phyloP scores from a whole-genome alignment of 2,113 vertebrate genomes.

The Pelodiscus sinensis region DNA sequence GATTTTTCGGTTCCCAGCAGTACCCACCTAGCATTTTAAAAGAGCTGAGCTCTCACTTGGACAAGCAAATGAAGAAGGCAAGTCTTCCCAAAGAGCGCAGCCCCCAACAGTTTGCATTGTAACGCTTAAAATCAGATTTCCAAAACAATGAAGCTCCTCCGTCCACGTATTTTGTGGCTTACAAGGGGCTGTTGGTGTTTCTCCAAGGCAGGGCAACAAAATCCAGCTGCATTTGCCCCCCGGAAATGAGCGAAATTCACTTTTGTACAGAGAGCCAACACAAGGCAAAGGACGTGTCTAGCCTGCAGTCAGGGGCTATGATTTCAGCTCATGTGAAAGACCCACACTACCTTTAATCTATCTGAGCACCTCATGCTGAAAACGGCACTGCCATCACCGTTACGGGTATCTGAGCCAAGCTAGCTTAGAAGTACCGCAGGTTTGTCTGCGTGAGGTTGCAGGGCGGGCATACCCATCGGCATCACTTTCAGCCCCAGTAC shows the following conservation, averaged over 20 bases:
- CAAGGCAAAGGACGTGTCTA: neutral
- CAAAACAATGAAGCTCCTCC: neutral
- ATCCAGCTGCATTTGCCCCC: neutral
- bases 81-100: neutral
- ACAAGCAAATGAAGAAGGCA: neutral
- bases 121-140: neutral
- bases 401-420: neutral
- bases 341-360: neutral
- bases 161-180: neutral
- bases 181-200: neutral
- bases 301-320: neutral
- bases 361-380: neutral
- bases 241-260: neutral
- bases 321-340: neutral
- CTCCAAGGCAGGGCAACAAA: rapidly evolving
- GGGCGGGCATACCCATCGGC: neutral
- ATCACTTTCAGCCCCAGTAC: neutral
- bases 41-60: neutral
- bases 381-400: neutral
- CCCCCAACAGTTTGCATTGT: neutral
- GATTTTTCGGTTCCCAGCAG: neutral
- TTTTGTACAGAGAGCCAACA: neutral
- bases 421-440: neutral
- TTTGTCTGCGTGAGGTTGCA: neutral
- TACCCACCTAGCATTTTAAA: neutral